phyloP scores from a whole-genome alignment of 2,888 invertebrate species.

The Sesia bembeciformis region DNA sequence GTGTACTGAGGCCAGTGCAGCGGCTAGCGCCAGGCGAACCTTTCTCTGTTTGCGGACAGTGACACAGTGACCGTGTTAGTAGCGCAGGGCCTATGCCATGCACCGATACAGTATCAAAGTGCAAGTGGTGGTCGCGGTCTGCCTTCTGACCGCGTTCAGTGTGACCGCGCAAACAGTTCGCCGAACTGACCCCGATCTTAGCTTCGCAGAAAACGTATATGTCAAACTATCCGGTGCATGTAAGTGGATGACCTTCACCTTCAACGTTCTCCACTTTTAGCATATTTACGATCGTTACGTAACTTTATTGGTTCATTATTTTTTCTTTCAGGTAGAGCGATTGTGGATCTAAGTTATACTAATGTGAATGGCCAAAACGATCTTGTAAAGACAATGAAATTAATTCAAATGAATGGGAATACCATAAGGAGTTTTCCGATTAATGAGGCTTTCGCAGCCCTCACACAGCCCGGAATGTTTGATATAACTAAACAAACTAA shows the following conservation, averaged over 20 bases:
- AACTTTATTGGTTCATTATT: not conserved
- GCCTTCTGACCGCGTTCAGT: constrained; percentile 17
- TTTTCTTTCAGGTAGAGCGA: constrained; percentile 48
- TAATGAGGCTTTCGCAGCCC: constrained; percentile 42
- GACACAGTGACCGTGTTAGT: constrained; percentile 64
- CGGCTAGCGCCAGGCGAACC: constrained; percentile 26
- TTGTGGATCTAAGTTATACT: constrained; percentile 53
- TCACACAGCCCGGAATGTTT: constrained; percentile 42
- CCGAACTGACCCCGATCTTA: constrained; percentile 29
- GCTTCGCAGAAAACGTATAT: constrained; percentile 57
- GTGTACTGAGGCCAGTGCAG: constrained; percentile 10
- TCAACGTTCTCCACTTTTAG: not conserved
- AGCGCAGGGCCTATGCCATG: constrained; percentile 54
- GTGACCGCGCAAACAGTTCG: constrained; percentile 16
- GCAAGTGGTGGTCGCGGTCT: constrained; percentile 29
- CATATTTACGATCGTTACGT: not conserved
- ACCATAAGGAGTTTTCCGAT: constrained; percentile 41
- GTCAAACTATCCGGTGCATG: constrained; percentile 59
- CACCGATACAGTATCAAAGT: constrained; percentile 32
- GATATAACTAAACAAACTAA: constrained; percentile 64
- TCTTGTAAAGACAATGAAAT: constrained; percentile 52
- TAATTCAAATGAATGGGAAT: constrained; percentile 40
- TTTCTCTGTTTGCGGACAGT: constrained; percentile 61
- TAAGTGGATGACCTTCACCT: constrained; percentile 36
- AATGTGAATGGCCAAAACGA: constrained; percentile 38